phyloP scores from a whole-genome alignment of 2,888 invertebrate genomes.

The Lochmaea crataegi region DNA sequence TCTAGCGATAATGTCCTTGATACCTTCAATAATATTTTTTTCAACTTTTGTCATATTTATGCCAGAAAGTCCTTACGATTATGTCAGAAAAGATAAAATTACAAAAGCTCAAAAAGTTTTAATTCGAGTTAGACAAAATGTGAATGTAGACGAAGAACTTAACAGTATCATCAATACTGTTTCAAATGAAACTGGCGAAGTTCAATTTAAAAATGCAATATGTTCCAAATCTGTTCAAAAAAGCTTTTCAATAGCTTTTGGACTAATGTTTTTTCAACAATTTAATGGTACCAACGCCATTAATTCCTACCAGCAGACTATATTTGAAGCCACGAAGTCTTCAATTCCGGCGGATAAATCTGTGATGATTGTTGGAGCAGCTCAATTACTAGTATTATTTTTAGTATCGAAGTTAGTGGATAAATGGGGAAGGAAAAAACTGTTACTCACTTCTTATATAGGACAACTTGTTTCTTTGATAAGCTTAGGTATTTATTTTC shows the following conservation, averaged over 20 bases:
- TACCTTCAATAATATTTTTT: conserved; percentile 48
- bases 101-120: conserved; percentile 75
- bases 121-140: conserved; percentile 66
- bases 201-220: conserved; percentile 38
- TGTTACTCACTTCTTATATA: conserved; percentile 76
- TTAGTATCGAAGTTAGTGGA: conserved; percentile 81
- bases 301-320: conserved; percentile 79
- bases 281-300: conserved; percentile 78
- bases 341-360: conserved; percentile 70
- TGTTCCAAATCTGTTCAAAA: conserved; percentile 45
- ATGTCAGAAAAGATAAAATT: conserved; percentile 54
- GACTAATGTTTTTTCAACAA: conserved; percentile 58
- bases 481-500: conserved; percentile 49
- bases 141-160: conserved; percentile 47
- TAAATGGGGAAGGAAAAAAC: conserved; percentile 76
- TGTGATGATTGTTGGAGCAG: conserved; percentile 80
- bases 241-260: conserved; percentile 61
- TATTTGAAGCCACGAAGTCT: conserved; percentile 68
- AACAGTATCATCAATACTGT: conserved; percentile 41
- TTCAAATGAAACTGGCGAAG: conserved; percentile 37
- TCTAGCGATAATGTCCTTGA: conserved; percentile 44
- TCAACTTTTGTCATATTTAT: conserved; percentile 45
- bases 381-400: conserved; percentile 78
- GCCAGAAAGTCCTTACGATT: conserved; percentile 52
- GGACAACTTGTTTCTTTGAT: conserved; percentile 71